Conservation (phyloP, 1,140 invertebrate species). For the Bactericera cockerelli region DNA sequence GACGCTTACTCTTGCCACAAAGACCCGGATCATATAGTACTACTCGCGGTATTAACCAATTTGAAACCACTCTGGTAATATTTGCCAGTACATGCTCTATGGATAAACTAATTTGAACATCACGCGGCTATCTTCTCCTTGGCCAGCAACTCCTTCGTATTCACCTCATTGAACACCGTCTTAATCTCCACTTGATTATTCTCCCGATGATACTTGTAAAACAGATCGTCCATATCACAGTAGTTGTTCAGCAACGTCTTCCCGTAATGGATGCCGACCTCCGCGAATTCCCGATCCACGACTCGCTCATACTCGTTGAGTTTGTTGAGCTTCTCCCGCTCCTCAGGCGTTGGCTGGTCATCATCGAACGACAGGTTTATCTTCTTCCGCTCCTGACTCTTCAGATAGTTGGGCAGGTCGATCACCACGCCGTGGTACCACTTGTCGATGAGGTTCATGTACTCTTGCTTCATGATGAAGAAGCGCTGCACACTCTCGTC, state of each 20-base stretch:
- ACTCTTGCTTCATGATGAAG: constrained; percentile 6
- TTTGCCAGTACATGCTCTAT: too few species aligned
- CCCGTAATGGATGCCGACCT: constrained; percentile 1
- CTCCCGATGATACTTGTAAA: neutral
- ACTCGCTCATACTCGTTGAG: neutral
- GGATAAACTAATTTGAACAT: too few species aligned
- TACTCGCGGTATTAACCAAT: too few species aligned
- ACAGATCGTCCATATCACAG: neutral
- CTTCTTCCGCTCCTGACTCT: neutral
- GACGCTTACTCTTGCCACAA: too few species aligned
- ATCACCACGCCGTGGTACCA: constrained; percentile 1
- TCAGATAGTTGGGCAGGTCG: constrained; percentile 1
- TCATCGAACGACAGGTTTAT: neutral
- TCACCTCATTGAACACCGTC: neutral
- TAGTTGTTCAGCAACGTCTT: neutral
- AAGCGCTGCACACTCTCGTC: constrained; percentile 3
- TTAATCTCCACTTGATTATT: neutral
- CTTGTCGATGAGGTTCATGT: neutral
- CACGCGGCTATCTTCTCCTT: constrained; percentile 5
- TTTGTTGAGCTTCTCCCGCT: neutral
- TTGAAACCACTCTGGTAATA: too few species aligned
- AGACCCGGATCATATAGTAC: too few species aligned
- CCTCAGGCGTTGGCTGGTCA: neutral
- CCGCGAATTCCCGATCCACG: neutral
- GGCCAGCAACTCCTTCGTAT: neutral